phyloP scores from a whole-genome alignment of 1,140 invertebrate species.

The Pseudomyrmex gracilis region DNA sequence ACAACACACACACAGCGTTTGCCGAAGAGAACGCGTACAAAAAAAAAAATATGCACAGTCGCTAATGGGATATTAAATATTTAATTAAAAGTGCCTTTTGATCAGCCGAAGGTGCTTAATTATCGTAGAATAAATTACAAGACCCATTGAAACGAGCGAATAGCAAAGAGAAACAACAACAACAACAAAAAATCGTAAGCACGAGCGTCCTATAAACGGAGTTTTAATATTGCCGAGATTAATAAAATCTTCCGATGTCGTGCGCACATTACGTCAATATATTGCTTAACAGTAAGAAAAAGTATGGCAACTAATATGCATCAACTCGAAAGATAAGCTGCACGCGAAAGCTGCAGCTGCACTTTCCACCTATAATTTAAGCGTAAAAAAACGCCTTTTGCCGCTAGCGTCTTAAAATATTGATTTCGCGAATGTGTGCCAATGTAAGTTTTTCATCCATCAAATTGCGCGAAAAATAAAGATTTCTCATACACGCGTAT shows the following conservation, averaged over 20 bases:
- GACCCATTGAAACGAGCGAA: not conserved
- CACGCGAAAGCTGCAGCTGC: constrained; percentile 21
- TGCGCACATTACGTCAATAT: constrained; percentile 30
- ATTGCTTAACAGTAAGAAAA: not conserved
- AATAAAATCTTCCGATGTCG: constrained; percentile 36
- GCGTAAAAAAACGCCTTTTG: constrained; percentile 14
- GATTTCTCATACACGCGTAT: too few relatives aligned
- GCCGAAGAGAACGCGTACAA: not conserved
- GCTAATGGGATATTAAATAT: constrained; percentile 55
- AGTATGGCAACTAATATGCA: too few relatives aligned
- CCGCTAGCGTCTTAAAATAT: constrained; percentile 13
- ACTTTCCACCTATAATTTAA: constrained; percentile 36
- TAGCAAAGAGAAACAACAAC: not conserved
- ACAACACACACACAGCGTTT: too few relatives aligned
- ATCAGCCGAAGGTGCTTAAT: constrained; percentile 25
- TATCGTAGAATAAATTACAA: constrained; percentile 24
- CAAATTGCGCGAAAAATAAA: constrained; percentile 3
- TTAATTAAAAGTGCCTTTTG: constrained; percentile 46
- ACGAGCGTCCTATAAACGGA: not conserved
- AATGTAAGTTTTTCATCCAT: not conserved
- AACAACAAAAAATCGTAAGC: not conserved
- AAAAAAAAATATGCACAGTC: not conserved
- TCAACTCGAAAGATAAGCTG: constrained; percentile 7
- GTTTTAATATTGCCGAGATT: constrained; percentile 47
- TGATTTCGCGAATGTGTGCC: constrained; percentile 29